Base-by-base conservation (phyloP, 1,140 invertebrate genomes). In the Cydia fagiglandana region DNA sequence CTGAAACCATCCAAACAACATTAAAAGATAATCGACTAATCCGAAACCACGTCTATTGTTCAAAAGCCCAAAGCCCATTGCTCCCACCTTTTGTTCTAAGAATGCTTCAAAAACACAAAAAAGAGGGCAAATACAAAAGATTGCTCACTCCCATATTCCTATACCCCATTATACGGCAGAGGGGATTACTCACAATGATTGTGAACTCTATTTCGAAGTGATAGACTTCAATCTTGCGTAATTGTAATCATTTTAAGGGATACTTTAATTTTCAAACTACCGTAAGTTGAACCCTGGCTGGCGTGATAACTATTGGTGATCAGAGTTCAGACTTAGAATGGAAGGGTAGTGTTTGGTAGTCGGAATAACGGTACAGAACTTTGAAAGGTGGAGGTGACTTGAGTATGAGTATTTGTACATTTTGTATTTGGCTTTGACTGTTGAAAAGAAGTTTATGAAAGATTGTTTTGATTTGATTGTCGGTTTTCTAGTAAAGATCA, bases 91-190 rank as follows among this genome's bases (percentile, higher is more conserved):
- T 70, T 70, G 66, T 70, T 70, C n/a, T 4, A 38, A 17, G 24
- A 70, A 70, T 70, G 34, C 66, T 70, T 45, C 66, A 70, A 70
- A 70, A 70, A 70, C 34, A 68, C 30, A 70, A 70, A 15, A 70
- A 70, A 70, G 66, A 70, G 38, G 64, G 34, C 34, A 70, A 70
- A 45, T 17, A 70, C 66, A 70, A 70, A 70, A 45, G 30, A 70
- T 41, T 41, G 15, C 56, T 61, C 20, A 61, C 3, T 53, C 7
- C 3, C 15, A 7, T 17, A n/a, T n/a, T 15, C 15, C n/a, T 13
- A 17, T 17, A 56, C 15, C 15, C n/a, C 7, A 10, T 41, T 41
- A 41, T 41, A 10, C 9, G 34, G 34, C 38, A 41, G 5, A 1
- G 34, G 6, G 7, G 2, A 41, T 41, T 10, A 10, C 7, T 9